These are phyloP conservation scores for Oenanthe oenanthe DNA, from an alignment of 2,113 vertebrate species.

Conservation along the genomic window DNA sequence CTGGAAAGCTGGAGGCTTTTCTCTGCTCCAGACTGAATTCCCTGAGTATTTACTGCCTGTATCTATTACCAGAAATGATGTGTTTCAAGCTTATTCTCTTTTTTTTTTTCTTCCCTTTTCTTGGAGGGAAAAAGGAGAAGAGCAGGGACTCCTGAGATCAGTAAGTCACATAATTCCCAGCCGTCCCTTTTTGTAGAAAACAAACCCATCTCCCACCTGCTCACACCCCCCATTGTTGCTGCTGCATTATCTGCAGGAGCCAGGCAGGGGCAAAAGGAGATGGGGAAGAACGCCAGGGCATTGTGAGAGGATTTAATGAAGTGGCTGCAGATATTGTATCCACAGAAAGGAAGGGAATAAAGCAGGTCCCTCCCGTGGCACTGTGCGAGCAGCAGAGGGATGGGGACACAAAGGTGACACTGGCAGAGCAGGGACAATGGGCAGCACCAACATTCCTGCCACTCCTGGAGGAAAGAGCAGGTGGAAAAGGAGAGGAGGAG, in stretches of 20 bases:
- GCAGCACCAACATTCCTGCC: not conserved
- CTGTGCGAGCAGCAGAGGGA: not conserved
- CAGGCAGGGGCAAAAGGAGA: slow-evolving; percentile 33
- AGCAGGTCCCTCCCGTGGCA: not conserved
- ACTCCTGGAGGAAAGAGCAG: not conserved
- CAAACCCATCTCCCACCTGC: not conserved
- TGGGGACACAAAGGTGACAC: not conserved
- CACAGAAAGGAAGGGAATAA: slow-evolving; percentile 67
- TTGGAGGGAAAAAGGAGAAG: too few relatives aligned
- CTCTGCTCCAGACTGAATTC: not conserved
- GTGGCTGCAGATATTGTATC: slow-evolving; percentile 51
- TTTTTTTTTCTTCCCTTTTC: not conserved
- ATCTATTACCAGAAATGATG: not conserved
- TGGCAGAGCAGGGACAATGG: not conserved
- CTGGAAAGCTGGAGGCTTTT: not conserved
- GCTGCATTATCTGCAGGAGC: slow-evolving; percentile 56
- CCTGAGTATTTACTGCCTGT: not conserved
- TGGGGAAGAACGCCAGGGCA: not conserved
- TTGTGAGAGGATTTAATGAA: slow-evolving; percentile 60
- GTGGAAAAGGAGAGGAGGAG: not conserved
- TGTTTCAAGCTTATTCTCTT: not conserved
- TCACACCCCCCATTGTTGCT: not conserved
- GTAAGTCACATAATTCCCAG: not conserved
- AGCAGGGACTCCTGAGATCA: not conserved
- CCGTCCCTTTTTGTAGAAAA: not conserved